Conservation (phyloP, 2,888 invertebrate species). For the Acronicta psi region DNA sequence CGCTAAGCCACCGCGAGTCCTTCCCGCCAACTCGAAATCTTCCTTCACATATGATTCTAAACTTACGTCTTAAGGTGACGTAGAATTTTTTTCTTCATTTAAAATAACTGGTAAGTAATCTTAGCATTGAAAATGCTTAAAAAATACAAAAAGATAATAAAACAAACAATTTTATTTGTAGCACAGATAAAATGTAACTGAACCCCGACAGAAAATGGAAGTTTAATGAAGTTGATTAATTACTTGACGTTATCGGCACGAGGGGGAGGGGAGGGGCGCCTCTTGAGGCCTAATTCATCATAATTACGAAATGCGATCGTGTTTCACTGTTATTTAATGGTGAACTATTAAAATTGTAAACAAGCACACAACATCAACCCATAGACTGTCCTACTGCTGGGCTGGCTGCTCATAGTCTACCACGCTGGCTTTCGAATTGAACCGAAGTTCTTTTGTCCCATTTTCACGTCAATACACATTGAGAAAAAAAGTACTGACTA, state of each 20-base stretch:
- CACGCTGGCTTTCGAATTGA: slow-evolving; percentile 77
- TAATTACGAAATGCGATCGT: slow-evolving; percentile 60
- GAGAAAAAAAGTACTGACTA: no score
- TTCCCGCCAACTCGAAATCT: no score
- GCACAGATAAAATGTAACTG: slow-evolving; percentile 39
- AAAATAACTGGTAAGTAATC: no score
- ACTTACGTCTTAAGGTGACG: no score
- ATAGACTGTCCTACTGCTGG: no score
- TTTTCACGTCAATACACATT: slow-evolving; percentile 71
- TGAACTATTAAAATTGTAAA: slow-evolving; percentile 53
- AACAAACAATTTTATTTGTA: slow-evolving; percentile 28
- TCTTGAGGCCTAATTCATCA: slow-evolving; percentile 56
- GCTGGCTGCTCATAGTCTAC: no score
- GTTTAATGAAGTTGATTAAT: slow-evolving; percentile 67
- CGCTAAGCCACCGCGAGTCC: no score
- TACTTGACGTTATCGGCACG: slow-evolving; percentile 57
- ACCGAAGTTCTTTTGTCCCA: slow-evolving; percentile 70
- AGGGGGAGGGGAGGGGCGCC: slow-evolving; percentile 14
- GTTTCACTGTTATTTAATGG: slow-evolving; percentile 53
- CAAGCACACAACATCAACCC: slow-evolving; percentile 19
- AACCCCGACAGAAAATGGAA: slow-evolving; percentile 46
- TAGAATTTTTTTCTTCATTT: no score
- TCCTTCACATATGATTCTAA: no score
- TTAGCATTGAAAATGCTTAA: neutral
- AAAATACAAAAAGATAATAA: neutral